phyloP scores from a whole-genome alignment of 2,797 vertebrate genomes.

The Enteromius viviparus region DNA sequence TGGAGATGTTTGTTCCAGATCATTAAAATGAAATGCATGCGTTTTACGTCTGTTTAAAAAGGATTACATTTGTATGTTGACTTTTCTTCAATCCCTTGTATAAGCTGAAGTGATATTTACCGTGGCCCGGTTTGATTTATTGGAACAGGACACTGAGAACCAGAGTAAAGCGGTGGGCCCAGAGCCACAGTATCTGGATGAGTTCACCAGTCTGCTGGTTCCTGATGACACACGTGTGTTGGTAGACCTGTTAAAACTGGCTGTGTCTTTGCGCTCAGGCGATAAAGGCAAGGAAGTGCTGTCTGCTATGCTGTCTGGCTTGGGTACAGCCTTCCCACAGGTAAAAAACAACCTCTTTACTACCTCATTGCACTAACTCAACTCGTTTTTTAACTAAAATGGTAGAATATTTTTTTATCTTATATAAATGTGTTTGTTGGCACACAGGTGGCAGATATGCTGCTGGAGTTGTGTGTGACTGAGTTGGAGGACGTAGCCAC shows the following conservation, averaged over 20 bases:
- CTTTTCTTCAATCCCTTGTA: background rate
- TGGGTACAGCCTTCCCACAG: conserved; percentile 98
- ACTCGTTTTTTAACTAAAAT: background rate
- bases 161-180: conserved; percentile 90
- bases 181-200: conserved; percentile 94
- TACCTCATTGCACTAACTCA: background rate
- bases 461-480: conserved; percentile 95
- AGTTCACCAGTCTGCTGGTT: conserved; percentile 93
- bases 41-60: background rate
- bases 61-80: background rate
- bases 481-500: conserved; percentile 97
- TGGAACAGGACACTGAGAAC: conserved; percentile 88
- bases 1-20: background rate
- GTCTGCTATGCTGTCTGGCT: conserved; percentile 93
- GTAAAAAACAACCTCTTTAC: conserved; percentile 69
- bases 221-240: conserved; percentile 94
- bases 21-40: background rate
- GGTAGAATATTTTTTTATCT: background rate
- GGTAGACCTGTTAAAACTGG: conserved; percentile 95
- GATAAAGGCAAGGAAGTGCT: conserved; percentile 94
- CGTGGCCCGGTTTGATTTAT: background rate
- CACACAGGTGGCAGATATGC: conserved; percentile 93
- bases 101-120: background rate
- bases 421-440: background rate
- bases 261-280: conserved; percentile 90